A percentile compares a stretch with the other conserved stretches of the same genome.
These are phyloP conservation scores for Thalpophila matura DNA, from an alignment of 2,888 invertebrate species.

Conservation along the genomic window DNA sequence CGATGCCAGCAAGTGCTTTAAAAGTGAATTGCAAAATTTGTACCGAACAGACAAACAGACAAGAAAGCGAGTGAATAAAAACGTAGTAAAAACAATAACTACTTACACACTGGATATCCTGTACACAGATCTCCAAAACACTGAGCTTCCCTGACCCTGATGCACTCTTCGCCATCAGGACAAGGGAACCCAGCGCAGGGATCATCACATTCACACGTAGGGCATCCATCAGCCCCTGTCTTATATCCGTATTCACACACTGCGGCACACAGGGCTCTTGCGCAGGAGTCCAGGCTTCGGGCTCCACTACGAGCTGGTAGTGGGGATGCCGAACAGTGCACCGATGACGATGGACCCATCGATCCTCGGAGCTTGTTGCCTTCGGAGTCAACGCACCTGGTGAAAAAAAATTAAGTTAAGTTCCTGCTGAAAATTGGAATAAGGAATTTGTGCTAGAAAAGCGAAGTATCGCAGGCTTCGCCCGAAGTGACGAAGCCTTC, in stretches of 20 bases:
- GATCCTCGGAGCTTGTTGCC: slow-evolving; percentile 95
- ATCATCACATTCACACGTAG: slow-evolving; percentile 96
- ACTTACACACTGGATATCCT: slow-evolving; percentile 94
- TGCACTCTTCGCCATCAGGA: slow-evolving; percentile 93
- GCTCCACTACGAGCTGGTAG: slow-evolving; percentile 82
- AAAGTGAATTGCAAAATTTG: no score
- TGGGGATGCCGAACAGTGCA: slow-evolving; percentile 90
- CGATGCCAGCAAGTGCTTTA: no score
- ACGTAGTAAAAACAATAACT: neutral
- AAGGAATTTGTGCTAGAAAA: no score
- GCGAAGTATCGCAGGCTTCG: no score
- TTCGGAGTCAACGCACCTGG: slow-evolving; percentile 93
- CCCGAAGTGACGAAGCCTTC: no score
- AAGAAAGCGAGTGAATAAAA: neutral
- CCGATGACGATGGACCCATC: slow-evolving; percentile 94
- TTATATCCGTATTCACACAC: slow-evolving; percentile 97
- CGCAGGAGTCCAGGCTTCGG: slow-evolving; percentile 91
- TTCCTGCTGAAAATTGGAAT: neutral
- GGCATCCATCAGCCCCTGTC: slow-evolving; percentile 92
- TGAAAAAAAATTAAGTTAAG: neutral
- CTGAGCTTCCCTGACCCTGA: slow-evolving; percentile 93
- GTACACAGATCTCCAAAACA: slow-evolving; percentile 92
- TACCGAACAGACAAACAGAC: no score
- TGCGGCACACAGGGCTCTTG: slow-evolving; percentile 94
- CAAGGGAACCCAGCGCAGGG: slow-evolving; percentile 95